These are phyloP conservation scores for Siniperca chuatsi DNA, from an alignment of 2,113 vertebrate species.

Conservation along the genomic window DNA sequence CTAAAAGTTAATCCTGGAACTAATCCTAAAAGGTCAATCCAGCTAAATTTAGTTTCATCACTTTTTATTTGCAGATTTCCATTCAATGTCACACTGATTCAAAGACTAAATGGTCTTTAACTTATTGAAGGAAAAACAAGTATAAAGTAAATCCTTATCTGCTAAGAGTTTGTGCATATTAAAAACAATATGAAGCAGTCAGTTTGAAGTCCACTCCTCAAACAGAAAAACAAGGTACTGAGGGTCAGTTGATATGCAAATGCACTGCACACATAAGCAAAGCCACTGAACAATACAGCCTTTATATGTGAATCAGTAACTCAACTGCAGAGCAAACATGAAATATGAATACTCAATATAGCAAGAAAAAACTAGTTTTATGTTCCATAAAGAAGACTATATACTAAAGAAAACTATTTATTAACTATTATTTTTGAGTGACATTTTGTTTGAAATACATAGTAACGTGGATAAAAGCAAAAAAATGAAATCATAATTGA, in stretches of 20 bases:
- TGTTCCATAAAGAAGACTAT: not conserved
- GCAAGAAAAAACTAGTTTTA: not conserved
- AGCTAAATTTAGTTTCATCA: not conserved
- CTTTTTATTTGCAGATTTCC: not conserved
- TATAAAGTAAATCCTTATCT: not conserved
- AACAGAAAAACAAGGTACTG: not conserved
- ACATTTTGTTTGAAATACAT: not conserved
- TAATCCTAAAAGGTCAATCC: not conserved
- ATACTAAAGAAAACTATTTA: not conserved
- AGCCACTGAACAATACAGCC: not conserved
- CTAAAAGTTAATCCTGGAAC: not conserved
- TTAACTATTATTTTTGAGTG: too few relatives aligned
- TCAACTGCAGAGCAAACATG: not conserved
- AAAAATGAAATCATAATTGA: not conserved
- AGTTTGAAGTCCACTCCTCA: not conserved
- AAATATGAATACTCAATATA: not conserved
- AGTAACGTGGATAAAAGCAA: too few relatives aligned
- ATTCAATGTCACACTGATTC: not conserved
- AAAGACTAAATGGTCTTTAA: not conserved
- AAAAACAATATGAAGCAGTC: too few relatives aligned
- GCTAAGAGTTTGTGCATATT: too few relatives aligned
- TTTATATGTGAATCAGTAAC: not conserved
- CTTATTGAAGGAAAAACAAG: too few relatives aligned
- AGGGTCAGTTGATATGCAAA: conserved; percentile 28
- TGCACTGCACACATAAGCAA: not conserved